These are phyloP conservation scores for Stenchaetothrips biformis DNA, from an alignment of 2,888 invertebrate genomes.

Conservation along the genomic window DNA sequence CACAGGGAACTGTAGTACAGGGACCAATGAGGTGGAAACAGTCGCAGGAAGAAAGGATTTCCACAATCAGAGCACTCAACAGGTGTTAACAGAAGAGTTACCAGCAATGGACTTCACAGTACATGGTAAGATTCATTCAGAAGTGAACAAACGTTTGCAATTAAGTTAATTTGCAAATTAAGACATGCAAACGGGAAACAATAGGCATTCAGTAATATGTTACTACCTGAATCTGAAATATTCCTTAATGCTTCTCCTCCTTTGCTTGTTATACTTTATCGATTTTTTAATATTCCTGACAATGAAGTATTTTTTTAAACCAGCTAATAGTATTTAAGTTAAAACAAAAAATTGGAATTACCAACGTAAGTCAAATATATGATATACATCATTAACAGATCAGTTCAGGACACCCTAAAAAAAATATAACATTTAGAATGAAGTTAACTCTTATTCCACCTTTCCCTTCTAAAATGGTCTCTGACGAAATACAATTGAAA, in stretches of 20 bases:
- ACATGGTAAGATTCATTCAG: neutral
- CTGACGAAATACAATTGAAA: neutral
- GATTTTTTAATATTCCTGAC: neutral
- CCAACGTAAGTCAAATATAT: neutral
- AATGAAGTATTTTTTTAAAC: neutral
- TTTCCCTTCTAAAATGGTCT: neutral
- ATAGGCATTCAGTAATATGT: neutral
- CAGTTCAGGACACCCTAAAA: neutral
- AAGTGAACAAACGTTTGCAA: neutral
- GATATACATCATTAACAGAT: neutral
- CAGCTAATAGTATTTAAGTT: neutral
- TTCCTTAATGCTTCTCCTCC: neutral
- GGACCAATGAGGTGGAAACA: neutral
- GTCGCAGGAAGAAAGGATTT: neutral
- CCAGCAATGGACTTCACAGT: neutral
- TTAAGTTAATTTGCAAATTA: neutral
- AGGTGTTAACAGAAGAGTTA: neutral
- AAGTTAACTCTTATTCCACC: neutral
- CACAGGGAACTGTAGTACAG: neutral
- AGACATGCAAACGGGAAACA: neutral
- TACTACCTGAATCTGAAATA: neutral
- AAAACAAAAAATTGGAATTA: neutral
- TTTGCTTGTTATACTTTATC: neutral
- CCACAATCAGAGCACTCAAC: neutral
- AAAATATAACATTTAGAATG: slow-evolving; percentile 3